Evolutionary conservation across 2,888 invertebrate species (phyloP).

Genomic region (Nebria brevicollis): DNA sequence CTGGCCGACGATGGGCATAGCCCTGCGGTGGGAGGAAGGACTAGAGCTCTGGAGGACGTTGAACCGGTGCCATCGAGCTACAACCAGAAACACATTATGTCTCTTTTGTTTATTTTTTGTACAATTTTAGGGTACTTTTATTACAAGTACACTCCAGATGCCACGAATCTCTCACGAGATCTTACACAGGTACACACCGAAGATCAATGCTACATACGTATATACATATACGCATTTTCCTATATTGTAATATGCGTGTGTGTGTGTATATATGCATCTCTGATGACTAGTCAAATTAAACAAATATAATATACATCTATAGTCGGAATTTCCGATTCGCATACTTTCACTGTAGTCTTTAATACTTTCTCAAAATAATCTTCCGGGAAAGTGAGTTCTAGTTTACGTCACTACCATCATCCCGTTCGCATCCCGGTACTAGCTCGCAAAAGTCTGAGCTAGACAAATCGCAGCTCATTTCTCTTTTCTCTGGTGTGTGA

Average conservation of each 20-base stretch:
- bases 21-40: constrained; percentile 47
- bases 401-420: constrained; percentile 13
- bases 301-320: not conserved
- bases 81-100: constrained; percentile 41
- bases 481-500: constrained; percentile 6
- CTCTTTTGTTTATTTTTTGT: constrained; percentile 35
- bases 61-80: constrained; percentile 33
- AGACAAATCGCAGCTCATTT: not conserved
- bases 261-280: not conserved
- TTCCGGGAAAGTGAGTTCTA: constrained; percentile 54
- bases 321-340: constrained; percentile 29
- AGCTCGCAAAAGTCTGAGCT: not conserved
- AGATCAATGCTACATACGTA: constrained; percentile 10
- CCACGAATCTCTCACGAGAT: constrained; percentile 13
- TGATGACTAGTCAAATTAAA: not conserved
- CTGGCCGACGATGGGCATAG: constrained; percentile 58
- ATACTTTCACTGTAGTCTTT: constrained; percentile 53
- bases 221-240: not conserved
- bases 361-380: constrained; percentile 53
- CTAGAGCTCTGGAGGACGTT: constrained; percentile 31
- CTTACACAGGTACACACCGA: constrained; percentile 10
- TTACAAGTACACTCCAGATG: constrained; percentile 38
- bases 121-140: constrained; percentile 47
- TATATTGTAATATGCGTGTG: not conserved
- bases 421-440: constrained; percentile 11